Base-by-base conservation (phyloP, 2,888 invertebrate genomes). In the Crocallis elinguaria region DNA sequence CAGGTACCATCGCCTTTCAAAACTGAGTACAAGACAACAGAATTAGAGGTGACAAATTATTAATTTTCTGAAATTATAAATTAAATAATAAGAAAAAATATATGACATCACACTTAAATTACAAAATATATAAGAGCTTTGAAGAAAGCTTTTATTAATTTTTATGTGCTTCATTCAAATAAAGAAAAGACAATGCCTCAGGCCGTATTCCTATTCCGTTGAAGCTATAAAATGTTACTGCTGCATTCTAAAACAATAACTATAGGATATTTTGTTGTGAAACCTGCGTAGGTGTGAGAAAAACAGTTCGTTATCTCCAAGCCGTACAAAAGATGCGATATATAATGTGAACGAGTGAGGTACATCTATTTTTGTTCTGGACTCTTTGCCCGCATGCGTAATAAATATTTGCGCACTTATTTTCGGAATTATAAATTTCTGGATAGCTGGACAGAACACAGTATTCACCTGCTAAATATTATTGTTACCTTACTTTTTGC, bases 391-490 rank as follows among this genome's bases (percentile, higher is more conserved):
- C 75, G 75, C 78, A 67, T 70, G 75, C 80, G 79, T 79, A 77
- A 82, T 73, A 81, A 79, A 81, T 84, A 77, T 80, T 82, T 82
- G 83, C 77, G 68, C 70, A 73, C 70, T 77, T 82, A 82, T 82
- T 82, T 82, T 76, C 54, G 67, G 76, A 75, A 69, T 78, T 71
- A 73, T 72, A 73, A 63, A 67, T 64, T 63, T 68, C 58, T 64
- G 66, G 69, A 67, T 62, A 55, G 60, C 61, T 72, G 60, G 61
- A 68, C 51, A 37, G 33, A 44, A 46, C 37, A 46, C 53, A 46
- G 46, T 41, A 48, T 52, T 54, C 30, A 39, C 41, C 43, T 38
- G 32, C 42, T 33, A 54, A 30, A 55, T 52, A 39, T 57, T 62
- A 60, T 57, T 57, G 49, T 46, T 44, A 49, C 46, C 52, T 53